phyloP scores from a whole-genome alignment of 1,140 invertebrate species.

The Hydropsyche tenuis region DNA sequence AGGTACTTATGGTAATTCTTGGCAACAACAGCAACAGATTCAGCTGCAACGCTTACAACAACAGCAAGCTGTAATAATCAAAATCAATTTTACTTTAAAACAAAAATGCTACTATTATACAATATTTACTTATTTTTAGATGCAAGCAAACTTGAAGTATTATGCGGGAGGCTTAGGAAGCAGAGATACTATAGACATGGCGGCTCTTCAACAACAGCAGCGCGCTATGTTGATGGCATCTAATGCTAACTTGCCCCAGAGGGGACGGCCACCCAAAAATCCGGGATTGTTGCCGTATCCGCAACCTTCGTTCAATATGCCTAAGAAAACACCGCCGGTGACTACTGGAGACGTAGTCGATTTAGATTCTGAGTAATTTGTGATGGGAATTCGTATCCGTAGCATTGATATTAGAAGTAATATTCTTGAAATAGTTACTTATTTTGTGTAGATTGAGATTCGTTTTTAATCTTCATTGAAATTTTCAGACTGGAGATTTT shows the following conservation, averaged over 20 bases:
- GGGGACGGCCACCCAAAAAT: constrained; percentile 41
- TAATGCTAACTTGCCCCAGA: constrained; percentile 16
- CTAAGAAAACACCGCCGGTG: constrained; percentile 2
- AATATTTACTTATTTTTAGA: constrained; percentile 38
- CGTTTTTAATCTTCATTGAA: too few relatives aligned
- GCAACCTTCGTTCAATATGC: not conserved
- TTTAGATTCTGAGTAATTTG: constrained; percentile 45
- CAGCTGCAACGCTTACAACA: constrained; percentile 59
- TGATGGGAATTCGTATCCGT: not conserved
- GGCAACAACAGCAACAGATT: constrained; percentile 59
- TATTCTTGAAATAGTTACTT: too few relatives aligned
- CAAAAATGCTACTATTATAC: not conserved
- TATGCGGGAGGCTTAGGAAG: constrained; percentile 61
- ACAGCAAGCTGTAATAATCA: constrained; percentile 56
- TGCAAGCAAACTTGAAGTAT: constrained; percentile 54
- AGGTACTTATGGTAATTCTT: constrained; percentile 58
- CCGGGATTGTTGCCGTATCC: not conserved
- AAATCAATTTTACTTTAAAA: not conserved
- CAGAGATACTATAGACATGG: constrained; percentile 61
- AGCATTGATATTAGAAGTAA: too few relatives aligned
- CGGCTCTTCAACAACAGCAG: constrained; percentile 58
- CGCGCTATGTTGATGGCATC: constrained; percentile 56
- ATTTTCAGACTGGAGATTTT: constrained; percentile 9
- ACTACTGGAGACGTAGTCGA: constrained; percentile 42
- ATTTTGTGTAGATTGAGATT: too few relatives aligned